Percentiles rank a stretch among this genome's conserved stretches.
These are phyloP conservation scores for Bombus polaris DNA, from an alignment of 1,140 invertebrate species.

Conservation along the genomic window DNA sequence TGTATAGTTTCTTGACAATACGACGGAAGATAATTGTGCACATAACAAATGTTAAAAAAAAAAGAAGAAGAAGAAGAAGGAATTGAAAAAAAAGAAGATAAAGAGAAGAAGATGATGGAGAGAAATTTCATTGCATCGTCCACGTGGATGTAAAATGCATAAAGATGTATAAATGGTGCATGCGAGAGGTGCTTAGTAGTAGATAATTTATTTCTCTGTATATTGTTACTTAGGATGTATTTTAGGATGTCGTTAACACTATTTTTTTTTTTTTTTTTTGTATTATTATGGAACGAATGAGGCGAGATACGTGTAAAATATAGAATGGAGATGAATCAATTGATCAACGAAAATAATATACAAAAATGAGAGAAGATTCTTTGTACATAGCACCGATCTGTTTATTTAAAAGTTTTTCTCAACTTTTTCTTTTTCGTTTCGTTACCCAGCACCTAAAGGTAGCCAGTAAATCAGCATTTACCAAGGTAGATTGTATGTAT, in stretches of 20 bases:
- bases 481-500: slow-evolving; percentile 60
- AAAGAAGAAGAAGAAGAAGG: neutral
- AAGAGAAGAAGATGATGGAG: neutral
- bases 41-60: neutral
- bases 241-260: slow-evolving; percentile 44
- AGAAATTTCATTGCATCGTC: slow-evolving; percentile 18
- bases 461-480: slow-evolving; percentile 70
- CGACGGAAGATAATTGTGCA: neutral
- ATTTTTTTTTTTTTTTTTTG: slow-evolving; percentile 13
- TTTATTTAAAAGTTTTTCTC: slow-evolving; percentile 68
- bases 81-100: neutral
- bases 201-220: slow-evolving; percentile 72
- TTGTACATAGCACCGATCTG: slow-evolving; percentile 68
- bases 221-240: slow-evolving; percentile 51
- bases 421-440: neutral
- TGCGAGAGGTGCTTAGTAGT: slow-evolving; percentile 54
- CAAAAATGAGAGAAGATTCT: slow-evolving; percentile 17
- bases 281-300: neutral
- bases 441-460: slow-evolving; percentile 54
- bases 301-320: slow-evolving; percentile 47
- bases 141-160: slow-evolving; percentile 10
- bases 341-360: slow-evolving; percentile 15
- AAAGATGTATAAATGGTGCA: slow-evolving; percentile 58
- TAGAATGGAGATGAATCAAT: neutral
- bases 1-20: slow-evolving; percentile 4